Percentiles rank a stretch among this genome's conserved stretches.
Conservation (phyloP, 2,113 vertebrate species). For the Lamprologus speciosus region DNA sequence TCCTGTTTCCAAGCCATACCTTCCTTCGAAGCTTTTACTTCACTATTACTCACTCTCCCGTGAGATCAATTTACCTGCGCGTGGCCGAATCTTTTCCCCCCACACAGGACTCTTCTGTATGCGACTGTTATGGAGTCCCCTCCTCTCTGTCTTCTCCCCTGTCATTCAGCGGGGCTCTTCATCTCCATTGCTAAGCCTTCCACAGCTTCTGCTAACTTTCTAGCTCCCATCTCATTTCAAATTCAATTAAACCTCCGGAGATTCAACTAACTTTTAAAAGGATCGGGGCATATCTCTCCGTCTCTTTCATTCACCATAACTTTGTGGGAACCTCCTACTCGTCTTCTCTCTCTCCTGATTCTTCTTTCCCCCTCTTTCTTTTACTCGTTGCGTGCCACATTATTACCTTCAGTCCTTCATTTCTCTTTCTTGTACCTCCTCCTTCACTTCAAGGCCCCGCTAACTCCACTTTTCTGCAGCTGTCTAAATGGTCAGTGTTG, state of each 20-base stretch:
- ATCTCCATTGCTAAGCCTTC: slow-evolving; percentile 44
- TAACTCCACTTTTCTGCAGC: slow-evolving; percentile 21
- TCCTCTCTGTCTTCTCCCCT: slow-evolving; percentile 35
- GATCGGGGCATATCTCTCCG: slow-evolving; percentile 50
- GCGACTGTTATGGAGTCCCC: slow-evolving; percentile 32
- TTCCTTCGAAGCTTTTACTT: slow-evolving; percentile 20
- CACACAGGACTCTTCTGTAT: slow-evolving; percentile 20
- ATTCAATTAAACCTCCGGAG: slow-evolving; percentile 71
- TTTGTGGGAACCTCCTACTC: slow-evolving; percentile 34
- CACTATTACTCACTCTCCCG: slow-evolving; percentile 36
- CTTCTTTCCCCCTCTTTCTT: background rate
- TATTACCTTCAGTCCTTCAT: slow-evolving; percentile 17
- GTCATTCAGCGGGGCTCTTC: slow-evolving; percentile 56
- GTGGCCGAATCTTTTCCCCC: slow-evolving; percentile 41
- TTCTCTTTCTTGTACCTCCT: background rate
- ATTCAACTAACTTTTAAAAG: slow-evolving; percentile 68
- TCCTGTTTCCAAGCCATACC: slow-evolving; percentile 6
- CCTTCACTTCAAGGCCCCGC: background rate
- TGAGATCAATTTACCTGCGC: slow-evolving; percentile 67
- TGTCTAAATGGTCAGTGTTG: slow-evolving; percentile 54
- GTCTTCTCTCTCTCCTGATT: background rate
- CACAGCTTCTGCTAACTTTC: slow-evolving; percentile 52
- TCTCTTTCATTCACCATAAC: slow-evolving; percentile 53
- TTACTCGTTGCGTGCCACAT: slow-evolving; percentile 7
- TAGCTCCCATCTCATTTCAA: slow-evolving; percentile 52